Evolutionary conservation across 2,888 invertebrate species (phyloP), one percentile per base, ranked within the genome.

Genomic region (Melitaea athalia): DNA sequence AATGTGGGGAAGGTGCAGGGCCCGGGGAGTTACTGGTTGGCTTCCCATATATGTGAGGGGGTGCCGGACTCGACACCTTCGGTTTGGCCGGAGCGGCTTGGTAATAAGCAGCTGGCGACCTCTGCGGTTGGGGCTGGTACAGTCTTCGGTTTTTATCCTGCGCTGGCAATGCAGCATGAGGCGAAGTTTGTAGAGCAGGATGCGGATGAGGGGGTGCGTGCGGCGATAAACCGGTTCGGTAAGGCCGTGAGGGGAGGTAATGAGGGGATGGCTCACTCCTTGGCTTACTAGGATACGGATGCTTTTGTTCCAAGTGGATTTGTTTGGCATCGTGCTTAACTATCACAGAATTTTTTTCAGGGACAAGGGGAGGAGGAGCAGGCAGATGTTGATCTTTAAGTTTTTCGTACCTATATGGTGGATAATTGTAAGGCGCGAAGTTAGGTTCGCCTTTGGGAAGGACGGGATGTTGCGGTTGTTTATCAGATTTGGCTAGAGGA

Each of bases 321-420:
- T 94, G 94, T 83, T 95, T 95, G 64, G 94, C 94, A 79, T 96
- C 96, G 85, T 96, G 96, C 83, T 96, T 96, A 71, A 96, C 96
- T 85, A 96, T 96, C 83, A 96, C 96, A 80, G 96, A 95, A 85
- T 94, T 95, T 85, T 96, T 96, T 85, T 96, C 96, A 77, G 94
- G 94, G 75, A 95, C 92, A 68, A 96, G 87, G 6, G 95, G 95
- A 64, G 95, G 95, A 17, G 95, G 95, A 73, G 95, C 95, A 69
- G 95, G 94, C 67, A 95, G 86, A 75, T 93, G 91, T 81, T 94
- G 94, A 75, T 93, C 91, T 84, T 94, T 94, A 68, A 93, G 91
- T 85, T 95, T 95, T 78, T 94, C 94, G 81, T 95, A 95, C 49
- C 92, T 86, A 79, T 95, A 94, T 67, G 93, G 86, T 69, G 94